These are phyloP conservation scores for Gopherus flavomarginatus DNA, from an alignment of 2,113 vertebrate genomes.

Conservation along the genomic window DNA sequence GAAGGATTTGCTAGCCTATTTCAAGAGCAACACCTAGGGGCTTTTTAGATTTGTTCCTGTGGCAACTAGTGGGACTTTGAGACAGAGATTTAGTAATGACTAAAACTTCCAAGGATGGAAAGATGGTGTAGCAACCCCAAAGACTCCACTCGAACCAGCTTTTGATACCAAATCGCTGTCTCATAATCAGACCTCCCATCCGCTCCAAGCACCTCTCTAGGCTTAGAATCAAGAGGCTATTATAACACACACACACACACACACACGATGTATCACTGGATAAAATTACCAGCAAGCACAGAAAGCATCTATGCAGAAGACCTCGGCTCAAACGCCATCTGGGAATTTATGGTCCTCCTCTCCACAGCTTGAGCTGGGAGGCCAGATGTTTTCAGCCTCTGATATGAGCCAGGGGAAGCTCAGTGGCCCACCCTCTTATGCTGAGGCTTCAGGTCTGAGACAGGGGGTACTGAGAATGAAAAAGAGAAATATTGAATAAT, in stretches of 20 bases:
- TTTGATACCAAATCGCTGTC: constrained; percentile 12
- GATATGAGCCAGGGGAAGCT: not conserved
- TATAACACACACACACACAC: not conserved
- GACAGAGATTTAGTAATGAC: not conserved
- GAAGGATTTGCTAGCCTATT: not conserved
- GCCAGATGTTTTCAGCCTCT: constrained; percentile 31
- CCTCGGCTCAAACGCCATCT: not conserved
- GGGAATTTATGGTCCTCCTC: constrained; percentile 8
- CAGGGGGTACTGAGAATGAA: not conserved
- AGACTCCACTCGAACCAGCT: not conserved
- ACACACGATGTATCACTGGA: not conserved
- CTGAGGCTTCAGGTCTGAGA: not conserved
- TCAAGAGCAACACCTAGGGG: not conserved
- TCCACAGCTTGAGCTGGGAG: not conserved
- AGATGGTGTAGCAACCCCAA: not conserved
- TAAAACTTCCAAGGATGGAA: not conserved
- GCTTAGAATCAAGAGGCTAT: not conserved
- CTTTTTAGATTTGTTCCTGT: not conserved
- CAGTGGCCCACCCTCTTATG: not conserved
- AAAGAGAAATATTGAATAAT: constrained; percentile 1
- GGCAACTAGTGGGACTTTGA: not conserved
- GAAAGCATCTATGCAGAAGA: constrained; percentile 9
- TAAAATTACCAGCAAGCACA: constrained; percentile 56
- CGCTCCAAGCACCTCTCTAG: not conserved
- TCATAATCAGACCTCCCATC: not conserved